phyloP scores from a whole-genome alignment of 2,797 vertebrate species.

The Ataeniobius toweri region DNA sequence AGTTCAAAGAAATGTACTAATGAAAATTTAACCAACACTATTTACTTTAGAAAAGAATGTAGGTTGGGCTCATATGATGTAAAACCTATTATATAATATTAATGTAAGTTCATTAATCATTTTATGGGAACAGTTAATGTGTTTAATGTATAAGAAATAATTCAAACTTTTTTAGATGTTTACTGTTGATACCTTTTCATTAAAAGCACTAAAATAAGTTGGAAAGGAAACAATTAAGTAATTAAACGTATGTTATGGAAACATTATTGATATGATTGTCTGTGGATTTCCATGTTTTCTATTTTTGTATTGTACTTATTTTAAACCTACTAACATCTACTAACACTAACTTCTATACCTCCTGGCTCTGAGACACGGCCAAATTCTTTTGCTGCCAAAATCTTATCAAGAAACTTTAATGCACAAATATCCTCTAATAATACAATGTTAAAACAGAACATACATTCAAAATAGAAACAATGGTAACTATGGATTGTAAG shows the following conservation, averaged over 20 bases:
- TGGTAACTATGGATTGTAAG: not conserved
- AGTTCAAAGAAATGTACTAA: slow-evolving; percentile 1
- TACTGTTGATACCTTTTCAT: not conserved
- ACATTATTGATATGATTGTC: not conserved
- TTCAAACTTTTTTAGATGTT: not conserved
- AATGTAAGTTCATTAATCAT: not conserved
- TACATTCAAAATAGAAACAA: too few relatives aligned
- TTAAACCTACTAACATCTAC: too few relatives aligned
- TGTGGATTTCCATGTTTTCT: too few relatives aligned
- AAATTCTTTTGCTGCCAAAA: not conserved
- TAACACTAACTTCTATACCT: too few relatives aligned
- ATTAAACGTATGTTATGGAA: not conserved
- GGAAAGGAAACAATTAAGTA: not conserved
- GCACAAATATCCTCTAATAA: not conserved
- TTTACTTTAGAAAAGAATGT: not conserved
- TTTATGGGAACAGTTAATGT: not conserved
- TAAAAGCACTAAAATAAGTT: not conserved
- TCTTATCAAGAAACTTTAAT: not conserved
- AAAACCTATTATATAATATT: not conserved
- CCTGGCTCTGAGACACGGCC: too few relatives aligned
- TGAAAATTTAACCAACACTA: not conserved
- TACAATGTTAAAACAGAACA: too few relatives aligned
- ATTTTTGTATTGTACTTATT: too few relatives aligned
- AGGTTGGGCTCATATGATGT: not conserved
- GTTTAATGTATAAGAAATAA: not conserved